Conservation (phyloP, 1,140 invertebrate genomes). For the Zaprionus davidi region DNA sequence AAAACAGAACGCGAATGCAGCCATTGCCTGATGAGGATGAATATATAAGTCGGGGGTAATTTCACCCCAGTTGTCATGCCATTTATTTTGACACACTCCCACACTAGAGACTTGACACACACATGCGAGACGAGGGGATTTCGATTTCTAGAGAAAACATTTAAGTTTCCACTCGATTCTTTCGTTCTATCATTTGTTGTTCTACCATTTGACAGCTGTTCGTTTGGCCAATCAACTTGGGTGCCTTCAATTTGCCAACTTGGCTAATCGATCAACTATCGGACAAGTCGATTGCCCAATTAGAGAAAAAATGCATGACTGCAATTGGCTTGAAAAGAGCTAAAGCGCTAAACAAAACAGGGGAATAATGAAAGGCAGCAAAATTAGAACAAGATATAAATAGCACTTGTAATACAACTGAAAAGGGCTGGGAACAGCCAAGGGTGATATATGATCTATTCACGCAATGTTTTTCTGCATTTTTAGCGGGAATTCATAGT, state of each 20-base stretch:
- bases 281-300: background rate
- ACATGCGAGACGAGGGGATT: background rate
- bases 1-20: slow-evolving; percentile 38
- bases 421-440: no score
- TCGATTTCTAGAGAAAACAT: background rate
- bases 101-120: slow-evolving; percentile 3
- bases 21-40: slow-evolving; percentile 13
- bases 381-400: background rate
- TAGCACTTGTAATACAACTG: background rate
- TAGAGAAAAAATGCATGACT: background rate
- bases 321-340: background rate
- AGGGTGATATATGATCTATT: background rate
- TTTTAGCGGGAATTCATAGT: background rate
- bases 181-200: background rate
- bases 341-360: background rate
- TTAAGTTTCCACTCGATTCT: slow-evolving; percentile 3
- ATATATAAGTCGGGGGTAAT: slow-evolving; percentile 20
- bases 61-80: slow-evolving; percentile 9
- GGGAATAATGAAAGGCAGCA: no score
- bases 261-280: background rate
- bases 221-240: background rate
- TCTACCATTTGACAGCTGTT: background rate
- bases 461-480: background rate
- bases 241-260: background rate
- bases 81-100: background rate